Conservation (phyloP, 1,140 invertebrate genomes). For the Diabrotica virgifera region DNA sequence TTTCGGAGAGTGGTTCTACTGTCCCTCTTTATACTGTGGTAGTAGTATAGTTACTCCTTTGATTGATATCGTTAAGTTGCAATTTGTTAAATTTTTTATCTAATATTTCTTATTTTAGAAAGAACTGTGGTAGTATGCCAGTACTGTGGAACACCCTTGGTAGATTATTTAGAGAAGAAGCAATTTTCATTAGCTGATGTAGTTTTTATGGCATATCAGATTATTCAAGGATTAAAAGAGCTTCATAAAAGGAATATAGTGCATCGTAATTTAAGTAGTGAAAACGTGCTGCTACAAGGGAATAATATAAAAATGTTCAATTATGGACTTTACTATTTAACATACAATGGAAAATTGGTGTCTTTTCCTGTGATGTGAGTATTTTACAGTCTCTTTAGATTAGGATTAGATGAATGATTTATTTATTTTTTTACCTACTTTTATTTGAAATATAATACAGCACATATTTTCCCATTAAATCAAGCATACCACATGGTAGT, state of each 20-base stretch:
- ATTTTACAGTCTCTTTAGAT: not conserved
- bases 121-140: conserved; percentile 87
- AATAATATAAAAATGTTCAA: conserved; percentile 83
- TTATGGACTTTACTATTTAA: conserved; percentile 92
- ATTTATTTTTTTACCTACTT: no score
- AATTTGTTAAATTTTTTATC: no score
- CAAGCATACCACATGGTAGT: no score
- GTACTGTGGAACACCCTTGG: conserved; percentile 68
- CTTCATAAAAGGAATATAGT: conserved; percentile 73
- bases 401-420: no score
- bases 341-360: conserved; percentile 76
- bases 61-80: no score
- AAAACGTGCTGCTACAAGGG: conserved; percentile 79
- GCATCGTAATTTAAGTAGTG: conserved; percentile 75
- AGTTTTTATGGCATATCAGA: conserved; percentile 62
- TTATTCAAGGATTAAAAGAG: conserved; percentile 70
- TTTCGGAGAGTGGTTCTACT: no score
- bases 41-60: no score
- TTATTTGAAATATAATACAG: no score
- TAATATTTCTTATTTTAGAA: conserved; percentile 60
- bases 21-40: no score
- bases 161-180: conserved; percentile 47
- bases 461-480: no score
- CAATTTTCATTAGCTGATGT: conserved; percentile 54
- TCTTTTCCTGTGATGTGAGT: conserved; percentile 88